A percentile compares a stretch with the other conserved stretches of the same genome.
These are phyloP conservation scores for Epizoanthus fatuus DNA, from an alignment of 92 coral and sea anemone species.

Conservation along the genomic window DNA sequence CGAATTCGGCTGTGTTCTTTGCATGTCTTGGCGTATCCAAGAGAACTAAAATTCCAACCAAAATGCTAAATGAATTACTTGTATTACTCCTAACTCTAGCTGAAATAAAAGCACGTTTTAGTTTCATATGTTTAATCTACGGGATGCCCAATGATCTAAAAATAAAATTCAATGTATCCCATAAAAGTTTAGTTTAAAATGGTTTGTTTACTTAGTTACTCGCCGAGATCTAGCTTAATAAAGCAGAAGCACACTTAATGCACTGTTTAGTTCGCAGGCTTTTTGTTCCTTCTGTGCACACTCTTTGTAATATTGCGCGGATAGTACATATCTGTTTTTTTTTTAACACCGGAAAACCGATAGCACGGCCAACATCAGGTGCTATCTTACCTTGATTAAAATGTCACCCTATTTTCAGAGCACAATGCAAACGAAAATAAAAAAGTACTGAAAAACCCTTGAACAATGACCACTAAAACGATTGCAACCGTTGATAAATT, in stretches of 20 bases:
- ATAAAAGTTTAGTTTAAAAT: background rate
- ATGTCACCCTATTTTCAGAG: background rate
- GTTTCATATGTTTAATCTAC: too few relatives aligned
- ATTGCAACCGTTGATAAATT: background rate
- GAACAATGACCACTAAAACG: background rate
- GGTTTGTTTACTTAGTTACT: background rate
- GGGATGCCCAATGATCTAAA: too few relatives aligned
- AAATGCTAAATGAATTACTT: too few relatives aligned
- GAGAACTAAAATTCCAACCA: too few relatives aligned
- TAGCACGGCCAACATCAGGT: background rate
- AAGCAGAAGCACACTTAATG: background rate
- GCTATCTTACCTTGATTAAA: background rate
- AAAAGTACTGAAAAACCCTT: background rate
- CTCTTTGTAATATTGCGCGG: background rate
- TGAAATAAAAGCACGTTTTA: too few relatives aligned
- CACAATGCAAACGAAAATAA: background rate
- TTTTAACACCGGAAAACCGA: constrained; percentile 7
- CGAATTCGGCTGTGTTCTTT: too few relatives aligned
- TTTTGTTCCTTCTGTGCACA: background rate
- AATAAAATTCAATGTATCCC: background rate
- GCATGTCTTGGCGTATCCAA: too few relatives aligned
- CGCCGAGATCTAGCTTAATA: background rate
- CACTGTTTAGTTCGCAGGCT: background rate
- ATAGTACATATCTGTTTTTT: background rate
- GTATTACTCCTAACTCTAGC: too few relatives aligned